A percentile compares a stretch with the other conserved stretches of the same genome.
Conservation (phyloP, 2,888 invertebrate genomes). For the Ectemnius lituratus region DNA sequence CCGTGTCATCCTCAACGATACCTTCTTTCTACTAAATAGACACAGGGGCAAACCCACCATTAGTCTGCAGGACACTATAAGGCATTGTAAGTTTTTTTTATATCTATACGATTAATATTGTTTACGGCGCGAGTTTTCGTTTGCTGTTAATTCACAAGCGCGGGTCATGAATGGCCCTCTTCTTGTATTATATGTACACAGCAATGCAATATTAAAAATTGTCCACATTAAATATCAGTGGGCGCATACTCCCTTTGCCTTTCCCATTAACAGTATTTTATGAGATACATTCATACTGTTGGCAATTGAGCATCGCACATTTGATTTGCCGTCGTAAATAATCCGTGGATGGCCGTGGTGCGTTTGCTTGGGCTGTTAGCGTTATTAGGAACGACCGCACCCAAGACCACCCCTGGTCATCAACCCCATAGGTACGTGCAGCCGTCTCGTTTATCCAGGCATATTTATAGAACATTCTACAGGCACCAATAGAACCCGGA, state of each 20-base stretch:
- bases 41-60: too few relatives aligned
- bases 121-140: background rate
- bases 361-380: constrained; percentile 36
- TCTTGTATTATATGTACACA: constrained; percentile 7
- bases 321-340: constrained; percentile 37
- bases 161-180: background rate
- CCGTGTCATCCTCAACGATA: constrained; percentile 39
- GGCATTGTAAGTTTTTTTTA: constrained; percentile 1
- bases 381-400: constrained; percentile 59
- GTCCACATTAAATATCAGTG: constrained; percentile 2
- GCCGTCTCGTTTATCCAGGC: constrained; percentile 43
- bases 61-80: background rate
- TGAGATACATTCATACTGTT: background rate
- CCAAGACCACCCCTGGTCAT: constrained; percentile 60
- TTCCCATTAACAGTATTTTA: background rate
- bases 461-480: constrained; percentile 48
- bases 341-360: constrained; percentile 13
- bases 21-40: constrained; percentile 1
- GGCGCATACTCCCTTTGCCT: background rate
- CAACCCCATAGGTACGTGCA: constrained; percentile 47
- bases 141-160: background rate
- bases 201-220: background rate
- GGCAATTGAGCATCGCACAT: background rate
- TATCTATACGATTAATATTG: background rate
- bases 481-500: constrained; percentile 34